Conservation (phyloP, 2,797 vertebrate genomes). For the Calcarius lapponicus region DNA sequence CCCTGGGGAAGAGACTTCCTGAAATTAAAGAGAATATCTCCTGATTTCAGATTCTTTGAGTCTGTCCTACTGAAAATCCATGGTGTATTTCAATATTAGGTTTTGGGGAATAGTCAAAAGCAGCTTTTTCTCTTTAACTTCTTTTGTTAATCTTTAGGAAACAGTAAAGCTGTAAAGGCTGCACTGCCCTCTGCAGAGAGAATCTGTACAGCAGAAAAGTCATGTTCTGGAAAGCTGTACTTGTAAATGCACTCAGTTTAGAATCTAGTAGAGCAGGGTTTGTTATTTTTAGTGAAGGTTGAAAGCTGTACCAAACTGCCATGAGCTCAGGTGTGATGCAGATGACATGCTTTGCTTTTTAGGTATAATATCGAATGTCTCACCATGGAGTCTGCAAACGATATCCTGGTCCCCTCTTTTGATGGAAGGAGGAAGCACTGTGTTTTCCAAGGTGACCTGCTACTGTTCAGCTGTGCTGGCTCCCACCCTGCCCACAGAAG, state of each 20-base stretch:
- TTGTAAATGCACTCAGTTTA: background rate
- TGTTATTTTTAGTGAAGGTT: background rate
- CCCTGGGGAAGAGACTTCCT: background rate
- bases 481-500: conserved; percentile 85
- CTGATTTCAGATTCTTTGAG: background rate
- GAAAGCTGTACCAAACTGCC: background rate
- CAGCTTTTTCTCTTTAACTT: background rate
- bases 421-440: conserved; percentile 87
- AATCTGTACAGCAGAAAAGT: background rate
- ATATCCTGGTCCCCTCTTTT: conserved; percentile 92
- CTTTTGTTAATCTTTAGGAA: background rate
- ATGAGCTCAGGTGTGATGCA: background rate
- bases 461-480: conserved; percentile 97
- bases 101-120: background rate
- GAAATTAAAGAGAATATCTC: background rate
- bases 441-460: conserved; percentile 92
- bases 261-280: background rate
- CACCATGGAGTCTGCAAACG: conserved; percentile 87
- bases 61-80: background rate
- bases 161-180: background rate
- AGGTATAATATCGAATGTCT: conserved; percentile 91
- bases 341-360: background rate
- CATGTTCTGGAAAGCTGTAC: background rate
- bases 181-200: conserved; percentile 54
- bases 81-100: background rate